Evolutionary conservation across 2,797 vertebrate genomes (phyloP).

Genomic region (Bradypodion pumilum): DNA sequence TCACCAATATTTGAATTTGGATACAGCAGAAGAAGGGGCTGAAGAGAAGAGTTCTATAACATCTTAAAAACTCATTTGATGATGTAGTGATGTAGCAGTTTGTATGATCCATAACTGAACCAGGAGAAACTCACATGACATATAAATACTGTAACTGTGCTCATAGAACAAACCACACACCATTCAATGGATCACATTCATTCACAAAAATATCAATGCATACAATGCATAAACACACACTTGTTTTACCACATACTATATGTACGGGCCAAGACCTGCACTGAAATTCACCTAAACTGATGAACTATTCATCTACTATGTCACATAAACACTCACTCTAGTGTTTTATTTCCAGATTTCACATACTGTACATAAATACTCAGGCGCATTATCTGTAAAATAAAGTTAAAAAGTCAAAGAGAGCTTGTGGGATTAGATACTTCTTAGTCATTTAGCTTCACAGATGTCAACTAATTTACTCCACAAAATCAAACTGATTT

Average conservation of each 20-base stretch:
- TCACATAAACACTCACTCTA: not conserved
- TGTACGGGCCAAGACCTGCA: not conserved
- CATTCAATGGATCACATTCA: not conserved
- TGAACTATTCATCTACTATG: not conserved
- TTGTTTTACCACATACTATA: not conserved
- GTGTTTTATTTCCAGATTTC: not conserved
- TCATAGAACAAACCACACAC: not conserved
- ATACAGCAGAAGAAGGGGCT: too few relatives aligned
- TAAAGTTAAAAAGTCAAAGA: not conserved
- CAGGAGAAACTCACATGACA: not conserved
- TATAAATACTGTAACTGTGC: not conserved
- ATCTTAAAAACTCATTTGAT: not conserved
- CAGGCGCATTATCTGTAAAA: conserved; percentile 2
- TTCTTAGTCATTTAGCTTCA: not conserved
- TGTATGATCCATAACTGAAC: not conserved
- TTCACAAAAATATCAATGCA: not conserved
- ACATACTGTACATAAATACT: not conserved
- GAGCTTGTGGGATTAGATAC: not conserved
- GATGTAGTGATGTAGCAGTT: not conserved
- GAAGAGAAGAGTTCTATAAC: not conserved
- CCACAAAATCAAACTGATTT: not conserved
- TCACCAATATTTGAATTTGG: too few relatives aligned
- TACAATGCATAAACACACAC: not conserved
- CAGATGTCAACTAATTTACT: not conserved
- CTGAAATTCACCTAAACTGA: not conserved